Evolutionary conservation across 2,888 invertebrate species (phyloP).

Genomic region (Seladonia tumulorum): DNA sequence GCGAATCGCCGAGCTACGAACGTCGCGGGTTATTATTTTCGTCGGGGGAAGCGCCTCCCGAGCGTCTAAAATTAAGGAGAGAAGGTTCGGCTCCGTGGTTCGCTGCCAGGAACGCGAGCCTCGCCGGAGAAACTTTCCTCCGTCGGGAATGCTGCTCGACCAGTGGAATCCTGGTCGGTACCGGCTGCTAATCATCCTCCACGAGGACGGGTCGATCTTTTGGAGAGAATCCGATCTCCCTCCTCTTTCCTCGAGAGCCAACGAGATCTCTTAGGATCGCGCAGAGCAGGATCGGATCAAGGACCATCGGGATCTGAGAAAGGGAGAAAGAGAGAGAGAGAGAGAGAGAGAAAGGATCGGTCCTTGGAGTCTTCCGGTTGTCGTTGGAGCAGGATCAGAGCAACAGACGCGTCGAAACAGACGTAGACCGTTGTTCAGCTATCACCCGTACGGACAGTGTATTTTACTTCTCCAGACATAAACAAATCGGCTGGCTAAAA

Average conservation of each 20-base stretch:
- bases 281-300: not conserved
- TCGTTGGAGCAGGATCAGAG: not conserved
- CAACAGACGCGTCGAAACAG: too few species aligned
- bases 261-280: not conserved
- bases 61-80: slow-evolving; percentile 5
- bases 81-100: not conserved
- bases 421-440: too few species aligned
- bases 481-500: too few species aligned
- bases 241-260: not conserved
- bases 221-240: not conserved
- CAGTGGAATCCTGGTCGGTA: not conserved
- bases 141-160: slow-evolving; percentile 6
- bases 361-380: not conserved
- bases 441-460: too few species aligned
- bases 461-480: too few species aligned
- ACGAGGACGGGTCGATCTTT: not conserved
- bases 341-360: not conserved
- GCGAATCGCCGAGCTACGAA: not conserved
- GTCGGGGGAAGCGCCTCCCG: not conserved
- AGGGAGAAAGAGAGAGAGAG: not conserved
- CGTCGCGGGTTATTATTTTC: not conserved
- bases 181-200: not conserved
- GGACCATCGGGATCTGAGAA: not conserved
- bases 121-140: slow-evolving; percentile 16
- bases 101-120: not conserved